Evolutionary conservation across 2,113 vertebrate genomes (phyloP).

Genomic region (Microtus richardsoni): DNA sequence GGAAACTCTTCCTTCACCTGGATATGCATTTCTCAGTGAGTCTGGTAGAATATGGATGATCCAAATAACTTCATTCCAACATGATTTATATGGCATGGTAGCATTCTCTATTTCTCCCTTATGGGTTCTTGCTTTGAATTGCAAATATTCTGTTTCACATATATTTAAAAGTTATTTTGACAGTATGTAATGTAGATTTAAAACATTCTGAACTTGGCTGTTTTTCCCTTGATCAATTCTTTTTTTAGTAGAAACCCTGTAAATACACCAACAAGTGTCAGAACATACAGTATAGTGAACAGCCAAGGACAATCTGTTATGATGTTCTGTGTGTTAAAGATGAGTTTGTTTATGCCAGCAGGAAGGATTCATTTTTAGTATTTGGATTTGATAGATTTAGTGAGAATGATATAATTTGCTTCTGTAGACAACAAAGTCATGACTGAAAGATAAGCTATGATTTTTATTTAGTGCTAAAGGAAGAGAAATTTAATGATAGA

Average conservation of each 20-base stretch:
- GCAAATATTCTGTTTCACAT: conserved; percentile 70
- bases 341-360: conserved; percentile 76
- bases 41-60: conserved; percentile 54
- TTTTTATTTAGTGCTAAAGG: conserved; percentile 26
- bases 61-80: conserved; percentile 53
- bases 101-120: conserved; percentile 69
- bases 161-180: conserved; percentile 84
- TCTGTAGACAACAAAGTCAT: conserved; percentile 25
- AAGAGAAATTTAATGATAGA: not conserved
- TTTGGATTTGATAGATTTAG: conserved; percentile 77
- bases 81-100: conserved; percentile 67
- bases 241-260: conserved; percentile 82
- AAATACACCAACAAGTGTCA: conserved; percentile 87
- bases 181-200: conserved; percentile 82
- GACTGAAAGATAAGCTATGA: not conserved
- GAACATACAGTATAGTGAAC: conserved; percentile 85
- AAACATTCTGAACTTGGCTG: conserved; percentile 82
- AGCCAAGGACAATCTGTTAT: conserved; percentile 85
- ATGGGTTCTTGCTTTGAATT: conserved; percentile 72
- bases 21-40: conserved; percentile 30
- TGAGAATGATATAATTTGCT: conserved; percentile 63
- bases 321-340: conserved; percentile 80
- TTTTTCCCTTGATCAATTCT: conserved; percentile 83
- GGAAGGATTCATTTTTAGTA: conserved; percentile 72
- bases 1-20: not conserved